Conservation (phyloP, 2,113 vertebrate species). For the Cyprinodon variegatus region DNA sequence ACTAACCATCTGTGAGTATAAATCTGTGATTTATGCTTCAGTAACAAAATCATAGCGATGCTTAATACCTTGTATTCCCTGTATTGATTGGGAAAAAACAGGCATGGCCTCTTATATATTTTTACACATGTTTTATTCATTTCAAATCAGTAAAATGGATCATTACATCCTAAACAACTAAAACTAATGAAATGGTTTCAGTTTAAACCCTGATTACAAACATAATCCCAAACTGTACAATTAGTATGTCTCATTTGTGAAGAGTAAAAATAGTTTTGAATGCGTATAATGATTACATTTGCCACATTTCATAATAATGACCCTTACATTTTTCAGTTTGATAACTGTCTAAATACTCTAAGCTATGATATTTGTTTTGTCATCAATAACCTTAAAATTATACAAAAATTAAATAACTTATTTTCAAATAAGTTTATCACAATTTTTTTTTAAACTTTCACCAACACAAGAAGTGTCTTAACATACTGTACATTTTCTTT, state of each 20-base stretch:
- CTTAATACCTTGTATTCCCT: slow-evolving; percentile 3
- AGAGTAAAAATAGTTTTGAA: not conserved
- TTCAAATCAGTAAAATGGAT: slow-evolving; percentile 52
- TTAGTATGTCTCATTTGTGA: not conserved
- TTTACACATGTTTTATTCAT: slow-evolving; percentile 18
- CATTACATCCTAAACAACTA: slow-evolving; percentile 26
- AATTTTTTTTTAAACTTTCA: not conserved
- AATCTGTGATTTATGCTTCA: slow-evolving; percentile 4
- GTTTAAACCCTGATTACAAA: slow-evolving; percentile 6
- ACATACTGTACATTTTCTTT: not conserved
- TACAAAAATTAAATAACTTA: not conserved
- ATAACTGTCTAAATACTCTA: not conserved
- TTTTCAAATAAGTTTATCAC: not conserved
- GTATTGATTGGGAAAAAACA: slow-evolving; percentile 4
- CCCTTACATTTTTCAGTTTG: too few relatives aligned
- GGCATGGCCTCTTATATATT: not conserved
- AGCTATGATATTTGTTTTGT: not conserved
- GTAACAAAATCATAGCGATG: slow-evolving; percentile 15
- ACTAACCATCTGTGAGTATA: slow-evolving; percentile 12
- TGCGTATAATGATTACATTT: not conserved
- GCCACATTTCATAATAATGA: not conserved
- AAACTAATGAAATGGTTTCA: not conserved
- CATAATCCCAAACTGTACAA: not conserved
- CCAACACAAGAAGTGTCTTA: not conserved
- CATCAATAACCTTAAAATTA: not conserved